Evolutionary conservation across 2,797 vertebrate species (phyloP).

Genomic region (Florisuga fusca): DNA sequence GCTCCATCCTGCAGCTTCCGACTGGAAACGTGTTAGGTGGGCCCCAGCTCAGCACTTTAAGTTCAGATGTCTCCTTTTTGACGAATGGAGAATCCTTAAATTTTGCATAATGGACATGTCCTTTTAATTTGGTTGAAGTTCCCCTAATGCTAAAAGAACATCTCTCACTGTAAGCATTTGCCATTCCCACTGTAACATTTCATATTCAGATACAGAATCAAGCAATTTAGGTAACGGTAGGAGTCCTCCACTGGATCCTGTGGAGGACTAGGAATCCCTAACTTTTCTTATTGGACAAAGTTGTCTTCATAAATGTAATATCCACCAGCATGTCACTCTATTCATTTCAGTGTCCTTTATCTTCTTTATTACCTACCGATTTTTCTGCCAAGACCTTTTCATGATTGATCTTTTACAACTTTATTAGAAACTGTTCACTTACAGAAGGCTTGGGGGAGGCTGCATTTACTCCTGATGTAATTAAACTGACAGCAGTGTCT

Average conservation of each 20-base stretch:
- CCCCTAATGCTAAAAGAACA: background rate
- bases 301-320: conserved; percentile 51
- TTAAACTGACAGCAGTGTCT: conserved; percentile 37
- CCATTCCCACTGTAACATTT: background rate
- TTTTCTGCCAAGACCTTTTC: conserved; percentile 63
- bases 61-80: background rate
- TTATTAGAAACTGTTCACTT: conserved; percentile 49
- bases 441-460: background rate
- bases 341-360: conserved; percentile 49
- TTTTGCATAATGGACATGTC: background rate
- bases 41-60: background rate
- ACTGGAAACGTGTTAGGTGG: background rate
- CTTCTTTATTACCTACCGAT: conserved; percentile 55
- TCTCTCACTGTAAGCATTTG: background rate
- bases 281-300: conserved; percentile 13
- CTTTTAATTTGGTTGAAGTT: background rate
- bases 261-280: background rate
- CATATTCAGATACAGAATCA: background rate
- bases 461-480: conserved; percentile 24
- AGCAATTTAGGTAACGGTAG: background rate
- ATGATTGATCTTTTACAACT: conserved; percentile 61
- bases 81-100: background rate
- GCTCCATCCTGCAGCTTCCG: background rate
- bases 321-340: background rate
- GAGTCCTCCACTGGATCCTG: background rate